Evolutionary conservation across 2,113 vertebrate species (phyloP), one percentile per base, ranked within the genome.

Genomic region (Ophiodon elongatus): DNA sequence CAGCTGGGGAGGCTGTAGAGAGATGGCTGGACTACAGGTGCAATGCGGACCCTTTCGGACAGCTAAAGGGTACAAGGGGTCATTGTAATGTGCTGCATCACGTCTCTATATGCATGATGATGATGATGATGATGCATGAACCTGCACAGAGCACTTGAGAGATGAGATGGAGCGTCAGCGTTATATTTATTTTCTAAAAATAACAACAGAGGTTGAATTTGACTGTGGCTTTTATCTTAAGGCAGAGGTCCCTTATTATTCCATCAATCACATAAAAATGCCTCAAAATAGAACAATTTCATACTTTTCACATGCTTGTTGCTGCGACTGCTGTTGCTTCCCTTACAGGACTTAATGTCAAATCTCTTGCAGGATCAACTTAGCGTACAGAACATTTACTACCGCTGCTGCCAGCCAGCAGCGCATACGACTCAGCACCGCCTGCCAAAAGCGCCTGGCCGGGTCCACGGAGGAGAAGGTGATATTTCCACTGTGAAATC

Each of bases 401-500:
- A 6, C 27, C 3, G 1, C 27, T 80, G 35, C 47, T 77, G 43
- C 74, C 73, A 76, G 79, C 73, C 13, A 79, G 62, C 50, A 50
- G 70, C 73, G 41, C 67, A 33, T 19, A 71, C 35, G 43, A 8
- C 79, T 73, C 60, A 33, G 57, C 79, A 35, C 52, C 15, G 73
- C 65, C 75, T 80, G 89, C 52, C 89, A 84, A 86, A 17, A 27
- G 76, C 65, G 52, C 68, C 80, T 25, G 68, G 63, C 83, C 83
- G 62, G 0, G 69, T 83, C 86, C 81, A 88, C 81, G 90, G 91
- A 91, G 89, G 73, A 90, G 88, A 88, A 90, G 91, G 82, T 88
- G 89, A 94, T 91, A 85, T 93, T 93, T 94, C 92, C 88, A 93
- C 88, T 86, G 89, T 93, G 94, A 92, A 93, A 95, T 57, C 69